A percentile compares a stretch with the other conserved stretches of the same genome.
Conservation (phyloP, 2,888 invertebrate species). For the Diarsia brunnea region DNA sequence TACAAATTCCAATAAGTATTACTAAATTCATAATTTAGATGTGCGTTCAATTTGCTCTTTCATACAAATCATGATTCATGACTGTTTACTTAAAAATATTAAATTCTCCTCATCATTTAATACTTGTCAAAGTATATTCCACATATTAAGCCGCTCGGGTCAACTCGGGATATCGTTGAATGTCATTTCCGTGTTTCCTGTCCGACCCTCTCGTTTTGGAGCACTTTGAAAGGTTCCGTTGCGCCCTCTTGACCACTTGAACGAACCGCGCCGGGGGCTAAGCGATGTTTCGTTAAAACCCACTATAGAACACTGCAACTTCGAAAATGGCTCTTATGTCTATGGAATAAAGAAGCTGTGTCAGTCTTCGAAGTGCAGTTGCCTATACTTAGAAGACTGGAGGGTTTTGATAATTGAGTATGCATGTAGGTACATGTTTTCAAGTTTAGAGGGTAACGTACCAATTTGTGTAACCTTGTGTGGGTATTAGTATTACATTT, state of each 20-base stretch:
- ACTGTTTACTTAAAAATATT: neutral
- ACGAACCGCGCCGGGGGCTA: slow-evolving; percentile 26
- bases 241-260: slow-evolving; percentile 61
- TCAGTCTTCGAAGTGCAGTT: neutral
- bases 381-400: neutral
- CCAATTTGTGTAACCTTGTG: slow-evolving; percentile 24
- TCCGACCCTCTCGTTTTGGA: slow-evolving; percentile 42
- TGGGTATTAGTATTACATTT: too few species aligned
- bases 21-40: neutral
- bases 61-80: neutral
- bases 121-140: slow-evolving; percentile 31
- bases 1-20: too few species aligned
- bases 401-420: slow-evolving; percentile 41
- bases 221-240: slow-evolving; percentile 60
- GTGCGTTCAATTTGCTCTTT: neutral
- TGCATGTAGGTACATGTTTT: slow-evolving; percentile 15
- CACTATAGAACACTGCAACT: neutral
- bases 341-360: neutral
- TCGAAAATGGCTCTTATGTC: slow-evolving; percentile 9
- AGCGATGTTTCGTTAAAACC: slow-evolving; percentile 22
- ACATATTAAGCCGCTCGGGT: slow-evolving; percentile 22
- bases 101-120: slow-evolving; percentile 21
- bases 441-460: slow-evolving; percentile 27
- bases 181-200: slow-evolving; percentile 57
- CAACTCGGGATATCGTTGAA: slow-evolving; percentile 30